Conservation (phyloP, 2,797 vertebrate species). For the Novumbra hubbsi region DNA sequence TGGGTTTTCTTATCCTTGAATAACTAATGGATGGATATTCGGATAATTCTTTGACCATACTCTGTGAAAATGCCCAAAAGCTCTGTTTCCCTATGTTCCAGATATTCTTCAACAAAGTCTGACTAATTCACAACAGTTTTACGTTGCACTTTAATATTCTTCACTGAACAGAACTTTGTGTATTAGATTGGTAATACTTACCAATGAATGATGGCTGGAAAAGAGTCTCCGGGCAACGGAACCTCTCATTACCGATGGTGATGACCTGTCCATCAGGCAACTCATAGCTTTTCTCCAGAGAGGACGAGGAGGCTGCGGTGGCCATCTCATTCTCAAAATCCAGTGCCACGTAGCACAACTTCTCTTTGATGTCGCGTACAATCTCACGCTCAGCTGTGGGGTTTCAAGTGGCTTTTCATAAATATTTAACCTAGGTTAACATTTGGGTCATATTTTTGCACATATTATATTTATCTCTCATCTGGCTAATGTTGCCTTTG, state of each 20-base stretch:
- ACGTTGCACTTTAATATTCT: background rate
- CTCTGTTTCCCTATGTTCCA: background rate
- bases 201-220: conserved; percentile 83
- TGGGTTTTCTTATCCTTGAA: background rate
- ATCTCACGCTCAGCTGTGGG: conserved; percentile 77
- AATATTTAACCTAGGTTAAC: background rate
- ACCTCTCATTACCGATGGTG: conserved; percentile 81
- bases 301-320: conserved; percentile 79
- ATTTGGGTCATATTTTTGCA: background rate
- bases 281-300: conserved; percentile 82
- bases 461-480: background rate
- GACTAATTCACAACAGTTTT: background rate
- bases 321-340: conserved; percentile 84
- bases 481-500: background rate
- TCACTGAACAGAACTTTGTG: background rate
- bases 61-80: background rate
- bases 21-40: background rate
- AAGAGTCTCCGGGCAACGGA: conserved; percentile 81
- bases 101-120: background rate
- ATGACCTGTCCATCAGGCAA: conserved; percentile 81
- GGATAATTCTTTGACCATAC: background rate
- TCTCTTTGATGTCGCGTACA: conserved; percentile 81
- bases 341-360: conserved; percentile 78
- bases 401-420: background rate
- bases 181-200: conserved; percentile 45